Conservation (phyloP, 1,140 invertebrate genomes). For the Rhagoletis zephyria region DNA sequence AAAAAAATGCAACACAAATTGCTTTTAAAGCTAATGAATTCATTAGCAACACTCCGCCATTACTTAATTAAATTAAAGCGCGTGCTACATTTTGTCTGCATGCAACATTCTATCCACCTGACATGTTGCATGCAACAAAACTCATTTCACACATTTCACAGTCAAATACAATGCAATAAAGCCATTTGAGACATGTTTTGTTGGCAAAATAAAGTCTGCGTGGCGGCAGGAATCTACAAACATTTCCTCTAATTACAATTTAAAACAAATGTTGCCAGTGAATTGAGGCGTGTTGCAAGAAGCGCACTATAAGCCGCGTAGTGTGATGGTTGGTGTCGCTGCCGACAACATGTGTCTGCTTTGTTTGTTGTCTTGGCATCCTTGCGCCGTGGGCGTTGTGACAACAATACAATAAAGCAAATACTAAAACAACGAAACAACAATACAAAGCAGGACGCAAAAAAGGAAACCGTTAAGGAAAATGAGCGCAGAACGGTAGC, state of each 20-base stretch:
- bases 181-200: neutral
- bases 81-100: too few relatives aligned
- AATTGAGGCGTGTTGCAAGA: neutral
- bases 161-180: too few relatives aligned
- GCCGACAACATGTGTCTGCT: neutral
- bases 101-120: too few relatives aligned
- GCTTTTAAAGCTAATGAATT: too few relatives aligned
- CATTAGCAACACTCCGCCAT: too few relatives aligned
- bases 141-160: too few relatives aligned
- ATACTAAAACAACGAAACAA: neutral
- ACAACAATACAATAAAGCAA: neutral
- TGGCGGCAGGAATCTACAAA: neutral
- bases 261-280: neutral
- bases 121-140: too few relatives aligned
- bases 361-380: neutral
- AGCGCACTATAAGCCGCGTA: neutral
- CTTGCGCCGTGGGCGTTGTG: neutral
- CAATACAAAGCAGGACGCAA: neutral
- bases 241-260: neutral
- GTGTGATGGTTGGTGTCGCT: neutral
- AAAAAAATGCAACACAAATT: too few relatives aligned
- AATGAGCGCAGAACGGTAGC: too few relatives aligned
- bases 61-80: too few relatives aligned
- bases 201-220: neutral
- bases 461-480: neutral